Evolutionary conservation across 2,113 vertebrate genomes (phyloP), one percentile per base, ranked within the genome.

Genomic region (Catharus bicknelli): DNA sequence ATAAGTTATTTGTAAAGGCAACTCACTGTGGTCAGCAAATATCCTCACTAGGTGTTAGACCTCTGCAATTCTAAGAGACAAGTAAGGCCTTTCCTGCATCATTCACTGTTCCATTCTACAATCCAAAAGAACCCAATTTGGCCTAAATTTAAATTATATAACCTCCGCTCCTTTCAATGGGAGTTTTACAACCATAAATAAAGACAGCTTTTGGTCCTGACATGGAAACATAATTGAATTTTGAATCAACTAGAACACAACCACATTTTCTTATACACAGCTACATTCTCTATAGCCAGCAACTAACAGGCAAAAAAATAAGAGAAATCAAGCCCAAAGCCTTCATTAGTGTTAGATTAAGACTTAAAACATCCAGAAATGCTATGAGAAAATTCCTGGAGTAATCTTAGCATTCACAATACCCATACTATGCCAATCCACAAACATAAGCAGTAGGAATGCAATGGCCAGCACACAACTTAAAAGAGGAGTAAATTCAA

Each of bases 121-220:
- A 78, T 5, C 69, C 7, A 2, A 70, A 78, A 84, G 27, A 95
- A 75, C 70, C 25, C 58, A 64, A 48, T 75, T 54, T 94, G 91
- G 74, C 91, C 78, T 75, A 82, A 91, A 84, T 89, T 84, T 92
- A 84, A 87, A 84, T 92, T 91, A 92, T 16, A 57, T 91, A 94
- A 91, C 74, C 26, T 16, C 50, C 0, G 0, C 26, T 94, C 73
- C 81, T 87, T 84, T 94, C 90, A 89, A 45, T 2, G 1, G 62
- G 30, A 92, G 69, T 70, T 92, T 90, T 94, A 87, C 66, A 89
- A 90, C 42, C 6, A 1, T 87, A 94, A 91, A 87, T 90, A 78
- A 88, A 92, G 66, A 68, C 77, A 78, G 77, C 22, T 63, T 89
- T 89, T 68, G 45, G 74, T 90, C 87, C 73, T 82, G 77, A 89